Percentiles rank a stretch among this genome's conserved stretches.
Evolutionary conservation across 2,888 invertebrate species (phyloP).

Genomic region (Tetheella fluctuosa): DNA sequence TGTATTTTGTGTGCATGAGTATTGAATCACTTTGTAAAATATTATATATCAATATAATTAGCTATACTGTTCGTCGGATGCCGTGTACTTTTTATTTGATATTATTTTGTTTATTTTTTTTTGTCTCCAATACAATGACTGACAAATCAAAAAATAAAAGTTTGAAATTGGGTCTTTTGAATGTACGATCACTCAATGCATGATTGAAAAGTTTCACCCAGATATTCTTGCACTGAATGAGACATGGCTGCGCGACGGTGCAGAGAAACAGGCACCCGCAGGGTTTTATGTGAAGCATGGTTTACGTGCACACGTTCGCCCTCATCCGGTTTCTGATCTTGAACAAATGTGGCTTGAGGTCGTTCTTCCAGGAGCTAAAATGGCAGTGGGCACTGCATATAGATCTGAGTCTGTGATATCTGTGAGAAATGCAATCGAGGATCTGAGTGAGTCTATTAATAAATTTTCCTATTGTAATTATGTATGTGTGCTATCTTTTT

Average conservation of each 20-base stretch:
- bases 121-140: too few species aligned
- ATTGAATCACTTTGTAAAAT: too few species aligned
- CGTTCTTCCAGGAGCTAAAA: conserved; percentile 19
- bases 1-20: too few species aligned
- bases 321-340: conserved; percentile 21
- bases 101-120: too few species aligned
- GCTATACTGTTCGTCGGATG: too few species aligned
- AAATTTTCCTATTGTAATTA: conserved; percentile 19
- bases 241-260: conserved; percentile 21
- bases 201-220: conserved; percentile 17
- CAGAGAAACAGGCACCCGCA: conserved; percentile 19
- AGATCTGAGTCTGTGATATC: conserved; percentile 22
- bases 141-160: conserved; percentile 8
- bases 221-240: conserved; percentile 28
- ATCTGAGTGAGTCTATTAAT: conserved; percentile 25
- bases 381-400: conserved; percentile 32
- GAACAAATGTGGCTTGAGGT: conserved; percentile 36
- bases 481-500: conserved; percentile 19
- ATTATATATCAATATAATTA: too few species aligned
- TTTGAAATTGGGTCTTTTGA: conserved; percentile 29
- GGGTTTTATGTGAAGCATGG: conserved; percentile 17
- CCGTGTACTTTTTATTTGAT: too few species aligned
- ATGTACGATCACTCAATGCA: conserved; percentile 31
- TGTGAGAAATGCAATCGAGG: conserved; percentile 20
- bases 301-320: neutral